Evolutionary conservation across 1,140 invertebrate species (phyloP).

Genomic region (Mylabris phalerata): DNA sequence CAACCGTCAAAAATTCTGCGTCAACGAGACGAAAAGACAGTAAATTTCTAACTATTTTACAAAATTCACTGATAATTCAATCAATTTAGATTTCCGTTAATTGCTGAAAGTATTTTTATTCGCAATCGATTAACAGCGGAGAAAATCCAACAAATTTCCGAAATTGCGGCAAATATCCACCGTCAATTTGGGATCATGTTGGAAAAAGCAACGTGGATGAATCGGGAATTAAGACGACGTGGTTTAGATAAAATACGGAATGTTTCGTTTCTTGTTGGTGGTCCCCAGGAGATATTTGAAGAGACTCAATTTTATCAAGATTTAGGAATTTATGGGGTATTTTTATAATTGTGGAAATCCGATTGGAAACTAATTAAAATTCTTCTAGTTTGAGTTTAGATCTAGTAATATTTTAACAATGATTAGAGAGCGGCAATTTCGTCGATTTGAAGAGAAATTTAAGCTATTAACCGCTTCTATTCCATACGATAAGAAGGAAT

Average conservation of each 20-base stretch:
- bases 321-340: constrained; percentile 6
- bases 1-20: constrained; percentile 14
- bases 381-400: constrained; percentile 5
- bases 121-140: constrained; percentile 5
- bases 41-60: background rate
- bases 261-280: constrained; percentile 12
- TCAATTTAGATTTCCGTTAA: constrained; percentile 15
- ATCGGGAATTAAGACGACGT: background rate
- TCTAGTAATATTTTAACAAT: constrained; percentile 3
- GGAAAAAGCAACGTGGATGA: constrained; percentile 6
- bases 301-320: constrained; percentile 2
- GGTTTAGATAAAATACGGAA: constrained; percentile 3
- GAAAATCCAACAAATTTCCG: constrained; percentile 9
- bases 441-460: constrained; percentile 4
- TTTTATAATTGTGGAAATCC: background rate
- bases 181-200: background rate
- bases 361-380: background rate
- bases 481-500: background rate
- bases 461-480: background rate
- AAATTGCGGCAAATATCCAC: constrained; percentile 4
- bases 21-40: constrained; percentile 14
- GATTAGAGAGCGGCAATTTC: background rate
- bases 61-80: no score
- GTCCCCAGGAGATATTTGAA: constrained; percentile 5
- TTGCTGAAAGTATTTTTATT: constrained; percentile 5